Evolutionary conservation across 2,113 vertebrate species (phyloP).

Genomic region (Mobula hypostoma): DNA sequence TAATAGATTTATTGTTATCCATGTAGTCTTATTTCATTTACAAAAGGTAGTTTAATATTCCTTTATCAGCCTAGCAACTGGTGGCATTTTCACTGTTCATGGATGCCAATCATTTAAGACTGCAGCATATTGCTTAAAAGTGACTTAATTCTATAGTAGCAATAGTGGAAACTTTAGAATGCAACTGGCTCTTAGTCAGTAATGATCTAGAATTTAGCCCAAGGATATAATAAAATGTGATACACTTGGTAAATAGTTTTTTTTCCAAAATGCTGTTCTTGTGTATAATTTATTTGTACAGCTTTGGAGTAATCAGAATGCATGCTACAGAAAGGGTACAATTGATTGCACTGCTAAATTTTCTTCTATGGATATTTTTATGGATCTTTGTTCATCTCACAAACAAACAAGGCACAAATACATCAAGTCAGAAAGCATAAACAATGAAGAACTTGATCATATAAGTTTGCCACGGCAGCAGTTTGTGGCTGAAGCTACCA

Average conservation of each 20-base stretch:
- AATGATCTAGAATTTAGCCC: constrained; percentile 33
- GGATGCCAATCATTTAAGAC: constrained; percentile 26
- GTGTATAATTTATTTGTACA: constrained; percentile 35
- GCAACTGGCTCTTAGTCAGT: constrained; percentile 21
- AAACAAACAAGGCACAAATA: constrained; percentile 85
- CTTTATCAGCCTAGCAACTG: not conserved
- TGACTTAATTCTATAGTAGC: constrained; percentile 11
- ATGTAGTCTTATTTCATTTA: constrained; percentile 2
- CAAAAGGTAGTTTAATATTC: not conserved
- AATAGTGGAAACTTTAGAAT: constrained; percentile 21
- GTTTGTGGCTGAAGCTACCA: constrained; percentile 76
- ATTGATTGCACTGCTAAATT: constrained; percentile 65
- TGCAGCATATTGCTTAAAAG: not conserved
- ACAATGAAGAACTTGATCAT: constrained; percentile 84
- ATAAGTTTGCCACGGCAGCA: constrained; percentile 80
- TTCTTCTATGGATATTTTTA: constrained; percentile 69
- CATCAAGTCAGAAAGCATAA: constrained; percentile 77
- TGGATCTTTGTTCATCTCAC: constrained; percentile 78
- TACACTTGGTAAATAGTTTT: constrained; percentile 17
- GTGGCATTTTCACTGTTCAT: not conserved
- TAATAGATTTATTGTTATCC: not conserved
- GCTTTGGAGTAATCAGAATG: constrained; percentile 32
- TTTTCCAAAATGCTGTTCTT: constrained; percentile 8
- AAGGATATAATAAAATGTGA: constrained; percentile 36
- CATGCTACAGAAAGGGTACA: constrained; percentile 48